Conservation (phyloP, 2,797 vertebrate genomes). For the Coilia nasus region DNA sequence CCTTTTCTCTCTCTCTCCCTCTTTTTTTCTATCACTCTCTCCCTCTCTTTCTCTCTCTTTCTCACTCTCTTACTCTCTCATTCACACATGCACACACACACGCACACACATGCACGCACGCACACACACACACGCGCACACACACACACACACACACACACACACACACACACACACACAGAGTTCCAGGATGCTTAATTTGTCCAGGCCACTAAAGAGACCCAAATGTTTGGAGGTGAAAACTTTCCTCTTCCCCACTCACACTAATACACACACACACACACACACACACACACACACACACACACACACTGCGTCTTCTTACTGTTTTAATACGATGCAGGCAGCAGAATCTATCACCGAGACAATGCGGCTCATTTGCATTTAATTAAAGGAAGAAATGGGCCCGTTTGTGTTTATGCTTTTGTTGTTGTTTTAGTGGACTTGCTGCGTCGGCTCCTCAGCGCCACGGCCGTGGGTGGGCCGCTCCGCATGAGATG, state of each 20-base stretch:
- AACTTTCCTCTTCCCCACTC: neutral
- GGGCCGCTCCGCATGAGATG: neutral
- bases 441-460: neutral
- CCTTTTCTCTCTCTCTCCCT: too few species aligned
- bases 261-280: neutral
- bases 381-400: constrained; percentile 3
- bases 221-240: too few species aligned
- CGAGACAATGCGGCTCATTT: neutral
- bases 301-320: neutral
- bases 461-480: neutral
- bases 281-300: constrained; percentile 11
- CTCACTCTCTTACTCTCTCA: neutral
- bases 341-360: neutral
- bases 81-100: too few species aligned
- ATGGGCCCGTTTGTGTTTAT: neutral
- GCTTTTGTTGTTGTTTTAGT: neutral
- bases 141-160: too few species aligned
- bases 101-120: too few species aligned
- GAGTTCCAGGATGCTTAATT: too few species aligned
- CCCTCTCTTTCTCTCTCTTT: neutral
- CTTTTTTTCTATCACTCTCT: neutral
- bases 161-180: too few species aligned
- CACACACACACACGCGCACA: too few species aligned
- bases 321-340: neutral
- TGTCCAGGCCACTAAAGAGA: too few species aligned